Base-by-base conservation (phyloP, 2,888 invertebrate species). In the Acanthosepion pharaonis region DNA sequence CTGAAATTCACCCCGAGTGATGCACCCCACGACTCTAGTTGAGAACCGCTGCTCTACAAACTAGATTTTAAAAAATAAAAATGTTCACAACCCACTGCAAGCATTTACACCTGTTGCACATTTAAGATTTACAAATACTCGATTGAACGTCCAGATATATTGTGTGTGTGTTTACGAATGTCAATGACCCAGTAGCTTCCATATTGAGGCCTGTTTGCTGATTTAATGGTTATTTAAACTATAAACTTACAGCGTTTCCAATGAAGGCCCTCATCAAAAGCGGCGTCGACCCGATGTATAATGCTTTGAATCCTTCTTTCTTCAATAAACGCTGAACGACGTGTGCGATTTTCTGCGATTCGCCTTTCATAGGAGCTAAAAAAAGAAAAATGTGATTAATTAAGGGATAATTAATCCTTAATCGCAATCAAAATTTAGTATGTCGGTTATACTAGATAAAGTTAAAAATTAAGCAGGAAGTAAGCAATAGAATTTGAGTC, bases 221-320 rank as follows among this genome's bases (percentile, higher is more conserved):
- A 5, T 42, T 42, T 42, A 42, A 1, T 42, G 42, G 1, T 42
- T 42, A 42, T 42, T 42, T 42, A 42, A 42, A 42, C 42, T 42
- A 42, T 2, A 93, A n/a, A 93, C 93, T 93, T 51, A 93, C 93
- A 28, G 93, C 93, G n/a, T 93, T 93, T 51, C 93, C 93, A 53
- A 93, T 49, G 53, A 93, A 93, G 8, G 93, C 93, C n/a, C 93
- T 93, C n/a, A 53, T 93, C 53, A 93, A 93, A 53, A 93, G 28
- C 25, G 93, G 93, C n/a, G 93, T 51, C 48, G 93, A 53, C 53
- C 93, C 93, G 49, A 53, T 93, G 49, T 93, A 93, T 49, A 93
- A 51, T 49, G 93, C 93, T 93, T 25, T 48, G 93, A 9, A 25
- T n/a, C 93, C 93, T 53, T 53, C 93, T 15, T 93, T 33, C 51